Percentiles rank a stretch among this genome's conserved stretches.
Conservation (phyloP, 37 sponge, comb jelly and placozoan species). For the Amphimedon queenslandica region DNA sequence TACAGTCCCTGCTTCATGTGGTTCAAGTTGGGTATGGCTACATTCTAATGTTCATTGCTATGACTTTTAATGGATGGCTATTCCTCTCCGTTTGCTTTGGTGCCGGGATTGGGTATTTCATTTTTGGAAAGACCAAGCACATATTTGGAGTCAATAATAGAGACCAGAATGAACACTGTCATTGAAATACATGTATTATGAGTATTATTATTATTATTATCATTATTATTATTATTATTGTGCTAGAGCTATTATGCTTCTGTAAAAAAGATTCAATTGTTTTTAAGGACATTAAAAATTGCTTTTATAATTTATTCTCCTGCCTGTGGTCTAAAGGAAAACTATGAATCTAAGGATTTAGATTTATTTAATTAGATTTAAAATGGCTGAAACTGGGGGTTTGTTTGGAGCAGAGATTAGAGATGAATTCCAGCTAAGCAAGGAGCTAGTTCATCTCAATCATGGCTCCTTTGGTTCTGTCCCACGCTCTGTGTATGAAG, state of each 20-base stretch:
- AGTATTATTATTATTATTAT: neutral
- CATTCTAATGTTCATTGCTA: slow-evolving; percentile 84
- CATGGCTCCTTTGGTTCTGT: slow-evolving; percentile 62
- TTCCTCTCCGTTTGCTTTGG: slow-evolving; percentile 83
- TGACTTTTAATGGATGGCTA: slow-evolving; percentile 95
- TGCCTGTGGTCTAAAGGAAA: too few species aligned
- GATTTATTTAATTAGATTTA: too few species aligned
- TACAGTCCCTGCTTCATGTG: slow-evolving; percentile 68
- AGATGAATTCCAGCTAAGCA: slow-evolving; percentile 13
- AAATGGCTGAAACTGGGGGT: neutral
- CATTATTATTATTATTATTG: neutral
- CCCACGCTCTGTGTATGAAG: slow-evolving; percentile 24
- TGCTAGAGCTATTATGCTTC: neutral
- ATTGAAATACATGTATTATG: slow-evolving; percentile 12
- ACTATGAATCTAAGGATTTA: too few species aligned
- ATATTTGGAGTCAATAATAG: slow-evolving; percentile 10
- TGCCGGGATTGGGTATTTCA: slow-evolving; percentile 74
- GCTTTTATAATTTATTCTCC: too few species aligned
- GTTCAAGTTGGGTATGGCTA: slow-evolving; percentile 76
- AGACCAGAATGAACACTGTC: slow-evolving; percentile 52
- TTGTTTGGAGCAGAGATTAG: neutral
- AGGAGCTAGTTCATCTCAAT: slow-evolving; percentile 25
- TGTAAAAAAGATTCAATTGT: too few species aligned
- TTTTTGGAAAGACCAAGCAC: slow-evolving; percentile 45
- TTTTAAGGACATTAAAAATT: too few species aligned